Evolutionary conservation across 2,797 vertebrate species (phyloP).

Genomic region (Fratercula arctica): DNA sequence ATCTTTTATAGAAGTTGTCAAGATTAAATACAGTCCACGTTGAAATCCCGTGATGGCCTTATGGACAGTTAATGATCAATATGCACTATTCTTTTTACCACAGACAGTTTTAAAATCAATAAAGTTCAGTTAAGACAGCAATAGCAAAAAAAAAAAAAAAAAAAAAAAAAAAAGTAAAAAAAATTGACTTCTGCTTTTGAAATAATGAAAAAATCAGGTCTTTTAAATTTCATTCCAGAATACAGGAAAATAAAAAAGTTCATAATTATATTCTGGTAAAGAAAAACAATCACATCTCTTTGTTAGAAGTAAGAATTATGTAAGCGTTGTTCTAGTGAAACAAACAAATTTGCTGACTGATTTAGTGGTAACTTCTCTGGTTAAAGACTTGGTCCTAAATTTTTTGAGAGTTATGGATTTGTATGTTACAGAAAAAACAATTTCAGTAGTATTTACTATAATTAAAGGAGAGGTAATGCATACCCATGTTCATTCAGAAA

Average conservation of each 20-base stretch:
- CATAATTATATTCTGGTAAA: not conserved
- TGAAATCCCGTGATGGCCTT: constrained; percentile 49
- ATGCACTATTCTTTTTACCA: constrained; percentile 45
- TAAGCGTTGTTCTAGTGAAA: not conserved
- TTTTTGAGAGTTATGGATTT: not conserved
- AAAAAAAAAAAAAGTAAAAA: not conserved
- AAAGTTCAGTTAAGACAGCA: constrained; percentile 26
- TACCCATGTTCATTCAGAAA: not conserved
- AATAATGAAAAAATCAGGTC: not conserved
- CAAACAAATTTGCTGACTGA: not conserved
- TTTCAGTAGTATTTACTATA: not conserved
- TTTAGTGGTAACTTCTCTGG: not conserved
- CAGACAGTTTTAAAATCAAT: constrained; percentile 1
- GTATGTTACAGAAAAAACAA: not conserved
- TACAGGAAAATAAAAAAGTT: not conserved
- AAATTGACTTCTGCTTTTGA: not conserved
- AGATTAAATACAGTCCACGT: not conserved
- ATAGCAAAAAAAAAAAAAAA: constrained; percentile 5
- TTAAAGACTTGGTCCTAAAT: not conserved
- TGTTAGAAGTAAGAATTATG: not conserved
- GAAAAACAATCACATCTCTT: not conserved
- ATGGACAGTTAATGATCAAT: constrained; percentile 8
- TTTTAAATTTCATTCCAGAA: constrained; percentile 6
- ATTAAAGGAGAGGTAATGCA: not conserved
- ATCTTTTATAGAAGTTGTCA: not conserved